A percentile compares a stretch with the other conserved stretches of the same genome.
Conservation (phyloP, 2,797 vertebrate genomes). For the Tragelaphus oryx region DNA sequence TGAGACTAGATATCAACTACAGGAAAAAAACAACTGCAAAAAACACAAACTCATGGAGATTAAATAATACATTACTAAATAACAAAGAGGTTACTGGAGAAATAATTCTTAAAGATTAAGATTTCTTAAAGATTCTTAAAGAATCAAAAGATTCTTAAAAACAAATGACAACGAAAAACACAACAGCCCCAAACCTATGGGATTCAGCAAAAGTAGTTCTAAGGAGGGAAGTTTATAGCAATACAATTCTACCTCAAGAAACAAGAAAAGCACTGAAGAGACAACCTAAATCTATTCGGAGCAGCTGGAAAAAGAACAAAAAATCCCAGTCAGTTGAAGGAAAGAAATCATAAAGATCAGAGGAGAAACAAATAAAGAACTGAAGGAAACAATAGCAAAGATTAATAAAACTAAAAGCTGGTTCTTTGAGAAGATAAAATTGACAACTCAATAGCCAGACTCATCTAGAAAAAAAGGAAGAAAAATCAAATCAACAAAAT, state of each 20-base stretch:
- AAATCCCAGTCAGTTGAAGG: neutral
- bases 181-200: neutral
- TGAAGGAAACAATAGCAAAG: neutral
- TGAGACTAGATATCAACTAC: neutral
- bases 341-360: neutral
- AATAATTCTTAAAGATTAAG: neutral
- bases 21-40: neutral
- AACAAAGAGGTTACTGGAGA: neutral
- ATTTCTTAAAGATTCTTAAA: neutral
- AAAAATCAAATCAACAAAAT: neutral
- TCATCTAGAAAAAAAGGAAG: neutral
- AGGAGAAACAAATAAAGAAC: neutral
- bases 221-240: neutral
- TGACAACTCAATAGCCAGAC: neutral
- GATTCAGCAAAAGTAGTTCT: neutral
- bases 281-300: neutral
- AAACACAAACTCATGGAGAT: neutral
- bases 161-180: neutral
- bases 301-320: neutral
- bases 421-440: neutral
- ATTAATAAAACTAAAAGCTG: neutral
- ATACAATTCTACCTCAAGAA: neutral
- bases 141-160: neutral
- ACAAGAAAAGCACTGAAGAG: neutral
- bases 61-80: neutral